Conservation (phyloP, 2,888 invertebrate species). For the Leucophenga maculata region DNA sequence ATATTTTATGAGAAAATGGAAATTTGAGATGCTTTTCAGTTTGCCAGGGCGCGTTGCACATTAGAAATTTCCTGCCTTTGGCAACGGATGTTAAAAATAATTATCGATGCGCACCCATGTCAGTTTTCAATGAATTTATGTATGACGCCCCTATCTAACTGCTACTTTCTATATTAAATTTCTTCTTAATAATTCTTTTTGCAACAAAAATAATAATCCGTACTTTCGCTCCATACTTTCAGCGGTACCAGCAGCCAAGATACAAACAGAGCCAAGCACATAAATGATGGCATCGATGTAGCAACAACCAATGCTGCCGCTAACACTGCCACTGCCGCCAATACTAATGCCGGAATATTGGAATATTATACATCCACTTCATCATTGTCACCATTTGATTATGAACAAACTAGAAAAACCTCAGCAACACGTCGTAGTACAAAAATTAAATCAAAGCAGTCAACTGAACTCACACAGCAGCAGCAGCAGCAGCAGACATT, state of each 20-base stretch:
- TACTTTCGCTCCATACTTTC: slow-evolving; percentile 29
- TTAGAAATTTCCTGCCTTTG: not conserved
- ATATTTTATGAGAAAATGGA: slow-evolving; percentile 22
- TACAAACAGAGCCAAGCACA: slow-evolving; percentile 16
- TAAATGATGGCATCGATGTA: slow-evolving; percentile 27
- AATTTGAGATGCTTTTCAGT: slow-evolving; percentile 20
- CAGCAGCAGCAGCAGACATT: too few relatives aligned
- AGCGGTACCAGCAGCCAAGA: slow-evolving; percentile 51
- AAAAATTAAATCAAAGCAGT: too few relatives aligned
- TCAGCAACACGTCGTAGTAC: slow-evolving; percentile 8
- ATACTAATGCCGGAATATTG: not conserved
- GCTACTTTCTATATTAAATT: slow-evolving; percentile 36
- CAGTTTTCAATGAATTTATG: slow-evolving; percentile 58
- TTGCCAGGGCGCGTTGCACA: not conserved
- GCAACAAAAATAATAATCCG: not conserved
- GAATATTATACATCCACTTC: slow-evolving; percentile 26
- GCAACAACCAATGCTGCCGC: not conserved
- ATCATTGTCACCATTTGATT: slow-evolving; percentile 19
- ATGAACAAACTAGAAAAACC: not conserved
- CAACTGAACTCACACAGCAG: too few relatives aligned
- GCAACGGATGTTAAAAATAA: slow-evolving; percentile 35
- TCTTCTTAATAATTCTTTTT: slow-evolving; percentile 5
- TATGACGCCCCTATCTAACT: slow-evolving; percentile 12
- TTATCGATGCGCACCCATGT: slow-evolving; percentile 7
- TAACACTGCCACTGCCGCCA: slow-evolving; percentile 18